Base-by-base conservation (phyloP, 2,113 vertebrate genomes). In the Suncus etruscus region DNA sequence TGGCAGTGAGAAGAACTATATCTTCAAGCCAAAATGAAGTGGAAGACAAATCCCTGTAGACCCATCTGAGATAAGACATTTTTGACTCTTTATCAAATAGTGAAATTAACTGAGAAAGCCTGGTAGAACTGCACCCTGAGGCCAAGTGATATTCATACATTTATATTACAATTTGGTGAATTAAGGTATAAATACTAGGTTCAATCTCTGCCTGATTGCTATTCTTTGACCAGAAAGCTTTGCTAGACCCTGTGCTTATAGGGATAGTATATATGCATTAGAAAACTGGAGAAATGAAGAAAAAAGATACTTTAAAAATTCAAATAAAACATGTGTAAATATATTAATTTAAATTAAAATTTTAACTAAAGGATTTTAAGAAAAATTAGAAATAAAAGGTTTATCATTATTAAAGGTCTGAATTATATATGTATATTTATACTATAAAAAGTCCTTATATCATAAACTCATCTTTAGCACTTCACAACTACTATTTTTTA, bases 21-120 rank as follows among this genome's bases (percentile, higher is more conserved):
- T 86, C 90, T 96, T 91, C 24, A 94, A 86, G 92, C 82, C 86
- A 96, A 97, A 95, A 0, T 5, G 68, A 66, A 91, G 47, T 24
- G 20, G 45, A 92, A 92, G 76, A 39, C 58, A 90, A 89, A 87
- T 89, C 74, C 87, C 83, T 50, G 27, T 29, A 58, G 77, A 92
- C 90, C 69, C 32, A 92, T 61, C 78, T 82, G 29, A 47, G 82
- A 73, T 84, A 87, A 94, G 54, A 84, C 61, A 91, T 84, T 86
- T 91, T 83, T 77, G 92, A 89, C 81, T 91, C n/a, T 93, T 91
- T 93, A 90, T 81, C 78, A 93, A 89, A 69, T 69, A 50, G 78
- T 73, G 74, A 95, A 93, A 88, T 95, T 95, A 95, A 93, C 94
- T 80, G 65, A 76, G 76, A 78, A 74, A 65, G 50, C 69, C 68